phyloP scores from a whole-genome alignment of 2,888 invertebrate species.

The Tanypteryx hageni region DNA sequence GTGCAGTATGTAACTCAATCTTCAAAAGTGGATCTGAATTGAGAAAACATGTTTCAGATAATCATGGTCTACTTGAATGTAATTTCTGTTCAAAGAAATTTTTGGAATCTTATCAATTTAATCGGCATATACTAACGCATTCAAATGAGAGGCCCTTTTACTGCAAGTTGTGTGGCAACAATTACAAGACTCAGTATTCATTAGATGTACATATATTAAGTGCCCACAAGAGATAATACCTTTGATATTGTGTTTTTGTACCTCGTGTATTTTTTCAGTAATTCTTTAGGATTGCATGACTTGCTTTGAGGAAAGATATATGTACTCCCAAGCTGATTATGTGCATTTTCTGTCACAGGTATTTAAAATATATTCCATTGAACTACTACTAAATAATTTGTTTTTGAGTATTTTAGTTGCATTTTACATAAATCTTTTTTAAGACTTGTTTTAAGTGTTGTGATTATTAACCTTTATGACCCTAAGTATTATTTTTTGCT shows the following conservation, averaged over 20 bases:
- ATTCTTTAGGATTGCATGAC: no score
- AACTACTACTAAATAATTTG: no score
- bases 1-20: neutral
- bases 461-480: no score
- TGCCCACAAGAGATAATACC: neutral
- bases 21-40: neutral
- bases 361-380: no score
- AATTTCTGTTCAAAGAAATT: neutral
- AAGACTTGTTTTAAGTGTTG: no score
- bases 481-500: no score
- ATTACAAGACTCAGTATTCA: conserved; percentile 15
- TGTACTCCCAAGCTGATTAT: no score
- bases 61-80: conserved; percentile 23
- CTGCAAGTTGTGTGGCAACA: neutral
- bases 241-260: neutral
- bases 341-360: no score
- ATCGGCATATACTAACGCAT: neutral
- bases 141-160: neutral
- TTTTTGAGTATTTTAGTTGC: no score
- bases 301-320: no score
- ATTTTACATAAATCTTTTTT: no score
- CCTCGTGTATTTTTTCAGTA: no score
- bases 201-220: conserved; percentile 18
- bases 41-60: neutral
- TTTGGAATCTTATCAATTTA: neutral